A percentile compares a stretch with the other conserved stretches of the same genome.
These are phyloP conservation scores for Cephalopholis sonnerati DNA, from an alignment of 2,113 vertebrate genomes.

Conservation along the genomic window DNA sequence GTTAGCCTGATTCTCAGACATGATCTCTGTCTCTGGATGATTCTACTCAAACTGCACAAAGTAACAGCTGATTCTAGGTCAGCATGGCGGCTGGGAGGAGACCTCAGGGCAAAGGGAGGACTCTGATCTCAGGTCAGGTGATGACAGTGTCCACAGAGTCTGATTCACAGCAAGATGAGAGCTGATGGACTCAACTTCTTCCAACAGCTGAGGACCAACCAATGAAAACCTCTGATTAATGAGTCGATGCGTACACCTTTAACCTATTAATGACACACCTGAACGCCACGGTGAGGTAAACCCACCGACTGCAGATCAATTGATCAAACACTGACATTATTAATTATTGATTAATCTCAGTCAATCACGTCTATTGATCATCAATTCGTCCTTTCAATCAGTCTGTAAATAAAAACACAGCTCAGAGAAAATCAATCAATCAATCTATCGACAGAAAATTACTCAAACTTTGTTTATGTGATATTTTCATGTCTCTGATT, in stretches of 20 bases:
- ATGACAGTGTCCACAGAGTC: not conserved
- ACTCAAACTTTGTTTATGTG: too few relatives aligned
- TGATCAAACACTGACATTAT: too few relatives aligned
- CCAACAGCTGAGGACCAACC: not conserved
- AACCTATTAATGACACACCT: not conserved
- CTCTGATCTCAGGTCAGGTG: slow-evolving; percentile 14
- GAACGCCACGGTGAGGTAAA: too few relatives aligned
- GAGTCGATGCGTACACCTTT: not conserved
- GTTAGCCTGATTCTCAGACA: slow-evolving; percentile 92
- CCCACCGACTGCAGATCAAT: too few relatives aligned
- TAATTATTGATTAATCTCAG: too few relatives aligned
- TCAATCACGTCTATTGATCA: too few relatives aligned
- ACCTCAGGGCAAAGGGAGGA: not conserved
- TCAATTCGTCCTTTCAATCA: too few relatives aligned
- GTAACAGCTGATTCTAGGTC: slow-evolving; percentile 50
- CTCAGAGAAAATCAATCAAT: too few relatives aligned
- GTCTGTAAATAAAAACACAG: too few relatives aligned
- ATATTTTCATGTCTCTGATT: too few relatives aligned
- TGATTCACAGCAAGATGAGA: not conserved
- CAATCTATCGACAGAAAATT: too few relatives aligned
- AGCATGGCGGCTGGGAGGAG: slow-evolving; percentile 54
- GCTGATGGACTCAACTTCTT: not conserved
- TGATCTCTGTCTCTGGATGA: slow-evolving; percentile 66
- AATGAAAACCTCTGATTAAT: not conserved
- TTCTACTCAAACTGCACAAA: slow-evolving; percentile 29